Evolutionary conservation across 2,888 invertebrate species (phyloP), one percentile per base, ranked within the genome.

Genomic region (Tiliacea citrago): DNA sequence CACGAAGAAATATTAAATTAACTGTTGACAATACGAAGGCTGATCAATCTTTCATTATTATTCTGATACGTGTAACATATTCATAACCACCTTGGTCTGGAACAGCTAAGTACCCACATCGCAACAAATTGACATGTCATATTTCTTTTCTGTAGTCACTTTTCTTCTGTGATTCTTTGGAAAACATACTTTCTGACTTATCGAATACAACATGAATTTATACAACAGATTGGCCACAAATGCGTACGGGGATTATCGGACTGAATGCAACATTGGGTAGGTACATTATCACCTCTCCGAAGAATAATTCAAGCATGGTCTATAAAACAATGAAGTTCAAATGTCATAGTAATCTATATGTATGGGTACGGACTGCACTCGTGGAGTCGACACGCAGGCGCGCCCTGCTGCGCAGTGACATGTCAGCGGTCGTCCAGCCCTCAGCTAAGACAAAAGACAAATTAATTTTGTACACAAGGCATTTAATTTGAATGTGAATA

Each of bases 401-500:
- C 93, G 83, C 91, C 96, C 96, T 92, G 95, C 95, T 93, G 96
- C 81, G 95, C 90, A 88, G 92, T 88, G 93, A 93, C 95, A 93
- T 94, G 94, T 95, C 95, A 92, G 93, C 91, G 88, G 89, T 87
- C 90, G 89, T 85, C 87, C 90, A 87, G 88, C 89, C 86, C 89
- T 83, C 91, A 91, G 90, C 94, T 95, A 95, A 96, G 94, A 96
- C 96, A 96, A 96, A 96, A 96, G 96, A 96, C 96, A 96, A 96
- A 96, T 96, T 96, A 96, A 96, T 96, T 95, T 96, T 95, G 95
- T 96, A 96, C 96, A 95, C 96, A 93, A 93, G 93, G 93, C 95
- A 95, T 96, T 96, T 96, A 96, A 96, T 96, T 96, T 96, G 95
- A 96, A 96, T 96, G 95, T 95, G 96, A 96, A 96, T 96, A 96